Evolutionary conservation across 2,113 vertebrate genomes (phyloP), one percentile per base, ranked within the genome.

Genomic region (Rhinoptilus africanus): DNA sequence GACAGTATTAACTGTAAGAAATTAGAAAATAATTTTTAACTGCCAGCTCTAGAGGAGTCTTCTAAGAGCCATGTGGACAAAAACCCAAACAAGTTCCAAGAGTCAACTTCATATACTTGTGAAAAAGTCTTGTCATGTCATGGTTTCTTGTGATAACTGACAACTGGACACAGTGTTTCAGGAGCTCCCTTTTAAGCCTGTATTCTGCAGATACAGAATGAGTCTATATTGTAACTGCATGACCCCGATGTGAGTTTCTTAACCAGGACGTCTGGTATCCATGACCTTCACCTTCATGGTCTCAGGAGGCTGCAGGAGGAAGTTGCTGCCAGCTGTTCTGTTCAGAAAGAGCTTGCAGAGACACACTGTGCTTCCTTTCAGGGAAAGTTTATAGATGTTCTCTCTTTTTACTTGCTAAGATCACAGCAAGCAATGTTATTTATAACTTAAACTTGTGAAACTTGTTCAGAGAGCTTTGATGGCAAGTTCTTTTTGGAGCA

Each of bases 361-460:
- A 64, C 34, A 67, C 39, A 16, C 17, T 30, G 43, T 78, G 19
- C 60, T 74, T 85, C 37, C 48, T 85, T 79, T 80, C 51, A 74
- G 28, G 32, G 28, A 27, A 93, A 83, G n/a, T 76, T 92, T 90
- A 71, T 57, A 73, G 28, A 57, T 66, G 26, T 78, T 91, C 56
- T 77, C 93, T 88, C 74, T 93, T 86, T 81, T 86, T 48, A 41
- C 41, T 77, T 80, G 83, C 23, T 86, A 91, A 81, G 51, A 86
- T 81, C 60, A 63, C 60, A 93, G 56, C 28, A 60, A 80, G 56
- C 14, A 74, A 78, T 47, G 51, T 37, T 95, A 93, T 91, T 93
- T 86, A 89, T 92, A 91, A 43, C 54, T 86, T 77, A 67, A 35
- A 89, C 72, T 80, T 90, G 57, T 71, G 78, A 88, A 88, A 90